These are phyloP conservation scores for Empis livida DNA, from an alignment of 2,888 invertebrate species.

Conservation along the genomic window DNA sequence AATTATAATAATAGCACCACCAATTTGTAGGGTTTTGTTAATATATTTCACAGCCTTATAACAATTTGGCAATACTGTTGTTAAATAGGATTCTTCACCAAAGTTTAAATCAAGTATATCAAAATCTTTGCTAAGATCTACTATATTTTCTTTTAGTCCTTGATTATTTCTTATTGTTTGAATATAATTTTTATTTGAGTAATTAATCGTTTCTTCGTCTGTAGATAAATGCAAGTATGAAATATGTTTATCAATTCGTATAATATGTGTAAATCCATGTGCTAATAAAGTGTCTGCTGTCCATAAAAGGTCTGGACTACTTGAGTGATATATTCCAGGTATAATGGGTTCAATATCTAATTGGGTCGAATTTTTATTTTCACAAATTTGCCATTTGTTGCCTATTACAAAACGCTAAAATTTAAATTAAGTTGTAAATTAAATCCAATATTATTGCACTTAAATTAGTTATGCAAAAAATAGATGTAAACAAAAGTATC, in stretches of 20 bases:
- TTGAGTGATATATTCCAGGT: slow-evolving; percentile 23
- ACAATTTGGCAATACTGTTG: slow-evolving; percentile 25
- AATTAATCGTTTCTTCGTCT: no score
- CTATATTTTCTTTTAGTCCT: background rate
- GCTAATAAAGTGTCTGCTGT: slow-evolving; percentile 19
- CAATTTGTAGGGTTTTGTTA: slow-evolving; percentile 19
- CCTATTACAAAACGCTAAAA: no score
- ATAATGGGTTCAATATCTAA: slow-evolving; percentile 18
- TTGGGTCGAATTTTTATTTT: background rate
- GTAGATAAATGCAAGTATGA: no score
- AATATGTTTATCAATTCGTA: slow-evolving; percentile 24
- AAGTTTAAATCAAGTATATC: slow-evolving; percentile 24
- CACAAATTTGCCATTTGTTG: background rate
- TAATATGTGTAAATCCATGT: slow-evolving; percentile 23
- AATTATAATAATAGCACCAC: slow-evolving; percentile 21
- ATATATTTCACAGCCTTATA: slow-evolving; percentile 25
- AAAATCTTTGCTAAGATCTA: slow-evolving; percentile 14
- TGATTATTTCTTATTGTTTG: background rate
- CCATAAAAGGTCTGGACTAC: slow-evolving; percentile 15
- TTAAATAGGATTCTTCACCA: slow-evolving; percentile 23
- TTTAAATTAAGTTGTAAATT: no score
- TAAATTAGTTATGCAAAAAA: background rate
- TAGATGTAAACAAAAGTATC: no score
- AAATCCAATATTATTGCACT: background rate
- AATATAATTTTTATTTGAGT: no score